These are phyloP conservation scores for Drosophila ficusphila DNA, from an alignment of 1,140 invertebrate genomes.

Conservation along the genomic window DNA sequence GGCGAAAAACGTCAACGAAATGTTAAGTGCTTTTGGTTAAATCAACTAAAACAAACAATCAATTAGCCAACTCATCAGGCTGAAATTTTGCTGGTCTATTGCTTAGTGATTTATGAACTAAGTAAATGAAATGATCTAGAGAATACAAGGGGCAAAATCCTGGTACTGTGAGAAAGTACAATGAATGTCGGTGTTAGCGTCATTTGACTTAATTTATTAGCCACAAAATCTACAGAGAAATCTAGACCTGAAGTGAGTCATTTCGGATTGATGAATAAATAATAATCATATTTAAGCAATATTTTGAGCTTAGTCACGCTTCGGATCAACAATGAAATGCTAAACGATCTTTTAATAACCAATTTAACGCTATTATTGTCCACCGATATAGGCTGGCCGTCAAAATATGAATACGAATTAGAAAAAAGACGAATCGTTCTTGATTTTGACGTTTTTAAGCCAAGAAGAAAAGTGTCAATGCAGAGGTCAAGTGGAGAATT, in stretches of 20 bases:
- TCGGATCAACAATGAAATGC: conserved; percentile 36
- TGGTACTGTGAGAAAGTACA: conserved; percentile 52
- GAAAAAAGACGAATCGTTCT: conserved; percentile 53
- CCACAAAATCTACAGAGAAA: conserved; percentile 22
- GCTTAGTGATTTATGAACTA: conserved; percentile 1
- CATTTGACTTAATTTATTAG: conserved; percentile 39
- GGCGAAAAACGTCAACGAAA: conserved; percentile 1
- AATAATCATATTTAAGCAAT: conserved; percentile 44
- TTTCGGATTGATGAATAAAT: conserved; percentile 32
- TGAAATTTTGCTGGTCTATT: neutral
- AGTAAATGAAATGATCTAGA: conserved; percentile 22
- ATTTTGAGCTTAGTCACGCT: conserved; percentile 58
- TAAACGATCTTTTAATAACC: conserved; percentile 73
- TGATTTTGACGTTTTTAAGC: conserved; percentile 56
- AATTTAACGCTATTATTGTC: conserved; percentile 69
- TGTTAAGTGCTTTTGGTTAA: conserved; percentile 5
- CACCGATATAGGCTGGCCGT: conserved; percentile 20
- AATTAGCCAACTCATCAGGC: conserved; percentile 21
- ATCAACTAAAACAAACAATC: conserved; percentile 17
- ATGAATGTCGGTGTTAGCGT: conserved; percentile 36
- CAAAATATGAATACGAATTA: conserved; percentile 33
- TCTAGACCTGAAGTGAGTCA: conserved; percentile 34
- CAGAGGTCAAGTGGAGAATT: conserved; percentile 42
- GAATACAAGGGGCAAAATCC: conserved; percentile 2
- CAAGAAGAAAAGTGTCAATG: conserved; percentile 44